Evolutionary conservation across 2,113 vertebrate species (phyloP), one percentile per base, ranked within the genome.

Genomic region (Danionella cerebrum): DNA sequence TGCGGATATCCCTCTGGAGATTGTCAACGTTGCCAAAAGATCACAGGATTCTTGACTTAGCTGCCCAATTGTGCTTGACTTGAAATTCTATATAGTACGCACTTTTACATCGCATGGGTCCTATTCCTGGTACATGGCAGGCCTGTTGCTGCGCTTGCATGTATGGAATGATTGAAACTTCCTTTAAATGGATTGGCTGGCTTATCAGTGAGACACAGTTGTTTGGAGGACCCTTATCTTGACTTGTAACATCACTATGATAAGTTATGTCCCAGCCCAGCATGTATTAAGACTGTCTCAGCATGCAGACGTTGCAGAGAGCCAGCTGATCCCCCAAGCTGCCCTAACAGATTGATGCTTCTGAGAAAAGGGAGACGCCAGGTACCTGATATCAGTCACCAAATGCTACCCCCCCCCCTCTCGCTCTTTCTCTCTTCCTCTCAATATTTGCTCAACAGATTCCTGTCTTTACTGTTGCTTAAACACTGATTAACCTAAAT

Each of bases 131-230:
- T 65, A 65, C 16, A 12, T 22, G 2, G 14, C 21, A 36, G 45
- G 69, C 55, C 36, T 25, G 29, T 63, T 71, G 42, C 44, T 50
- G 58, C 18, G 36, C 41, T 63, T 60, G 60, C 71, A 57, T 69
- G 41, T 59, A 33, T 59, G 9, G 13, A 67, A 67, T 64, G 69
- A 72, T 66, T 75, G 44, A 65, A 59, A 63, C 50, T 57, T 58
- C 24, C 29, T 67, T 63, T 33, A 55, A 76, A 70, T 27, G 36
- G 64, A 70, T 67, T 65, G 60, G 54, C 33, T 0, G 52, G 73
- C 72, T 84, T 84, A 83, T 84, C 77, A 79, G 72, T 0, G 6
- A 35, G 53, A 67, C 67, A 65, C 82, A 86, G 80, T 82, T 80
- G 79, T 64, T 69, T 68, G n/a, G 45, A 62, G 53, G 51, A 41